phyloP scores from a whole-genome alignment of 2,797 vertebrate genomes.

The Hyperoplus immaculatus region DNA sequence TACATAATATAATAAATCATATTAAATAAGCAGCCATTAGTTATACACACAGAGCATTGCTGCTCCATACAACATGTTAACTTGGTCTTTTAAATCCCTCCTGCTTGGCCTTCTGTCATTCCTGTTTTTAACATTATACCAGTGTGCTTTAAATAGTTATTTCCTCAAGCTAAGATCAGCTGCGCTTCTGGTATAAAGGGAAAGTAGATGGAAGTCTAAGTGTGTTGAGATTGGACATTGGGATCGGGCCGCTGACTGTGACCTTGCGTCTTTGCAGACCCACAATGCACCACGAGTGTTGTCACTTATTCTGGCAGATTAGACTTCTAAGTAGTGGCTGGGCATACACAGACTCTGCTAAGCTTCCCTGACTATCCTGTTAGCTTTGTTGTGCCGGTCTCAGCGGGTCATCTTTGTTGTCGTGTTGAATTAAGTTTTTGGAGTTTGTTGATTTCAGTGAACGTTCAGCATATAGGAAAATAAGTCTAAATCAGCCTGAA shows the following conservation, averaged over 20 bases:
- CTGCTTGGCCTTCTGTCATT: background rate
- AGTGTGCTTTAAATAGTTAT: background rate
- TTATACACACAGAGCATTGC: background rate
- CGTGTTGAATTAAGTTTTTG: background rate
- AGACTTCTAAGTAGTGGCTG: background rate
- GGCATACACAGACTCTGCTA: background rate
- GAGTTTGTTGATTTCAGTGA: background rate
- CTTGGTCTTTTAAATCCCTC: background rate
- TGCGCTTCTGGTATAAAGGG: background rate
- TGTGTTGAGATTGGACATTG: slow-evolving; percentile 21
- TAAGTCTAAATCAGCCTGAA: slow-evolving; percentile 8
- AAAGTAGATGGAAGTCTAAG: background rate
- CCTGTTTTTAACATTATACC: background rate
- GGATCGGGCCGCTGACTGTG: background rate
- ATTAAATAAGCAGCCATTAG: background rate
- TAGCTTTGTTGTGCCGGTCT: background rate
- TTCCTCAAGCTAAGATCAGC: background rate
- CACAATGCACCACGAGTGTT: background rate
- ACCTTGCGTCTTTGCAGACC: background rate
- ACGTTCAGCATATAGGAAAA: background rate
- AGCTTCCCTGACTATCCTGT: background rate
- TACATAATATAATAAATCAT: background rate
- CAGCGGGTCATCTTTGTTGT: background rate
- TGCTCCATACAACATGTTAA: background rate
- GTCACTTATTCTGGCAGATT: slow-evolving; percentile 4